Conservation (phyloP, 2,888 invertebrate species). For the Eupithecia vulgata region DNA sequence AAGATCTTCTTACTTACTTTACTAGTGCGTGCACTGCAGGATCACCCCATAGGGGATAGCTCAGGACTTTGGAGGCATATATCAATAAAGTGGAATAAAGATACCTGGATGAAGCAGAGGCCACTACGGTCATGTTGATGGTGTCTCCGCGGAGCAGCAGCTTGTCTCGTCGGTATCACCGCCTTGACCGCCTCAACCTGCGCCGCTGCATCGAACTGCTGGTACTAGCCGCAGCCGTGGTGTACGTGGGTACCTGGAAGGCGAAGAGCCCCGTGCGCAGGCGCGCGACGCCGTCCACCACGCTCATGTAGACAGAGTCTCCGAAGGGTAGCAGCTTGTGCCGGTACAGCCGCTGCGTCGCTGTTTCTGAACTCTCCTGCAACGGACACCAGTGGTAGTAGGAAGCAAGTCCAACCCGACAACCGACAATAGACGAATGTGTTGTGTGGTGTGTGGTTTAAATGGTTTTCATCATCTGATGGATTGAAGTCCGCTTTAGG, state of each 20-base stretch:
- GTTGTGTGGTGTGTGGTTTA: too few species aligned
- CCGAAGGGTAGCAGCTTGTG: slow-evolving; percentile 83
- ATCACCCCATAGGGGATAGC: background rate
- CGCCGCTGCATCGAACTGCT: slow-evolving; percentile 65
- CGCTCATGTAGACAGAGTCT: slow-evolving; percentile 79
- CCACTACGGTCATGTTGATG: slow-evolving; percentile 78
- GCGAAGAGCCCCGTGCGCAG: slow-evolving; percentile 83
- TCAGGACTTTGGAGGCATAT: background rate
- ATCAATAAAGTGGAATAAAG: background rate
- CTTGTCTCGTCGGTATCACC: slow-evolving; percentile 81
- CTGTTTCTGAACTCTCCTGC: slow-evolving; percentile 82
- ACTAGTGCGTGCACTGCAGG: background rate
- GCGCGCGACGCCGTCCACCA: slow-evolving; percentile 80
- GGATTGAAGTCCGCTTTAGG: too few species aligned
- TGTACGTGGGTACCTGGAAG: slow-evolving; percentile 76
- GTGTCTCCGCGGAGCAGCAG: slow-evolving; percentile 80
- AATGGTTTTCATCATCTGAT: background rate
- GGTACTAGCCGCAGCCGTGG: background rate
- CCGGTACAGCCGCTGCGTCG: slow-evolving; percentile 78
- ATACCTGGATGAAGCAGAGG: slow-evolving; percentile 84
- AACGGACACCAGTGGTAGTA: background rate
- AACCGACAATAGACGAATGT: too few species aligned
- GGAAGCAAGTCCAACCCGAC: too few species aligned
- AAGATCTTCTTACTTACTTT: background rate
- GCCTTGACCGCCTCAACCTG: too few species aligned